These are phyloP conservation scores for Triplophysa tibetana DNA, from an alignment of 2,113 vertebrate genomes.

Conservation along the genomic window DNA sequence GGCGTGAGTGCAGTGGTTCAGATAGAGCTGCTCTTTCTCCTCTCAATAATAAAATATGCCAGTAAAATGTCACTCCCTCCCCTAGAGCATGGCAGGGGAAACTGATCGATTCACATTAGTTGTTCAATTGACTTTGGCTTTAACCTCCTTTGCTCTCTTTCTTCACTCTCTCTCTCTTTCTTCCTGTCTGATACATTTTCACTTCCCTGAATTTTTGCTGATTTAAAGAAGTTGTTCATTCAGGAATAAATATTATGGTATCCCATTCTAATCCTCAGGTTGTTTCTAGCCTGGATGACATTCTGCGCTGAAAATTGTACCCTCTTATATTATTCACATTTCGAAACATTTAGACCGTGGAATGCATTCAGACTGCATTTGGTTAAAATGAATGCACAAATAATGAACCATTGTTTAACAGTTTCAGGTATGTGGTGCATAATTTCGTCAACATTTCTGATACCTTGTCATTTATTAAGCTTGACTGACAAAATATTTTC, in stretches of 20 bases:
- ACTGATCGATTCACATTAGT: slow-evolving; percentile 80
- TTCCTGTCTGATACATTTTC: slow-evolving; percentile 3
- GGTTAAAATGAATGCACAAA: too few relatives aligned
- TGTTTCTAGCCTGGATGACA: neutral
- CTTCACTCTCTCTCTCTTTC: slow-evolving; percentile 25
- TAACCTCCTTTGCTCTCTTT: slow-evolving; percentile 59
- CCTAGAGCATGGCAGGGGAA: slow-evolving; percentile 70
- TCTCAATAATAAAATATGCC: slow-evolving; percentile 75
- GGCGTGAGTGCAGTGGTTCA: slow-evolving; percentile 63
- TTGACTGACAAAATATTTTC: too few relatives aligned
- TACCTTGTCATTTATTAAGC: too few relatives aligned
- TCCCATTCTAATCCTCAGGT: neutral
- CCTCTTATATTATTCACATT: neutral
- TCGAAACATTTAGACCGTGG: too few relatives aligned
- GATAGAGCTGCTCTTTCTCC: slow-evolving; percentile 63
- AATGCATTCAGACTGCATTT: too few relatives aligned
- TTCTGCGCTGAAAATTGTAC: neutral
- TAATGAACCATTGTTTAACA: too few relatives aligned
- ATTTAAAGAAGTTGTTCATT: slow-evolving; percentile 5
- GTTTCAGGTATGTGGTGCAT: too few relatives aligned
- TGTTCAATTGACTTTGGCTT: slow-evolving; percentile 80
- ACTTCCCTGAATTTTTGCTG: neutral
- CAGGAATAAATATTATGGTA: neutral
- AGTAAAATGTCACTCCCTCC: slow-evolving; percentile 79
- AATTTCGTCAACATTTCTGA: too few relatives aligned